Percentiles rank a stretch among this genome's conserved stretches.
Evolutionary conservation across 1,140 invertebrate species (phyloP).

Genomic region (Ladona fulva): DNA sequence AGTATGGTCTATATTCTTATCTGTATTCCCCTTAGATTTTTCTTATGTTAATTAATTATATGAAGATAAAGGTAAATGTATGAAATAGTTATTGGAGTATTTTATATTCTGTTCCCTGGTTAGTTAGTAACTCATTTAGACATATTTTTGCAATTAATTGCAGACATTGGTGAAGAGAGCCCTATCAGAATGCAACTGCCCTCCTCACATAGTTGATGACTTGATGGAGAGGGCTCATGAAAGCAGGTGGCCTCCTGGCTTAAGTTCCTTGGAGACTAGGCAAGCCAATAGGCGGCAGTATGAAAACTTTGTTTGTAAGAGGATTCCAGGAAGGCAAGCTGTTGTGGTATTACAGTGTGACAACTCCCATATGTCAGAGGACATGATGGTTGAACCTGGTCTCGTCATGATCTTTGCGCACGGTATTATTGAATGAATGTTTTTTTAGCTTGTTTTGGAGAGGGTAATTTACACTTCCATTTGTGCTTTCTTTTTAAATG

Average conservation of each 20-base stretch:
- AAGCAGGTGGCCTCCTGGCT: constrained; percentile 82
- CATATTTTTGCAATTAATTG: constrained; percentile 30
- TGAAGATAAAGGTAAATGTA: too few species aligned
- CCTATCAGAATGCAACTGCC: constrained; percentile 84
- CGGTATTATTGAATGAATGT: constrained; percentile 50
- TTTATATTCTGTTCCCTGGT: too few species aligned
- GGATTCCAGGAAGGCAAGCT: constrained; percentile 90
- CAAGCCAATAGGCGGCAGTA: constrained; percentile 86
- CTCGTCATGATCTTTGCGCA: constrained; percentile 98
- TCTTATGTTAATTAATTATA: too few species aligned
- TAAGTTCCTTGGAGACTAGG: constrained; percentile 86
- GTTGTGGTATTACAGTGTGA: constrained; percentile 90
- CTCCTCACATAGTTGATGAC: constrained; percentile 83
- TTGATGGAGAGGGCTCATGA: constrained; percentile 97
- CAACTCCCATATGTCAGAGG: constrained; percentile 87
- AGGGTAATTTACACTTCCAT: background rate
- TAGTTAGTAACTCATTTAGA: background rate
- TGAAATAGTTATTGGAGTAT: too few species aligned
- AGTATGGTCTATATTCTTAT: too few species aligned
- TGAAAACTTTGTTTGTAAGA: constrained; percentile 87
- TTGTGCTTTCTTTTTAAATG: background rate
- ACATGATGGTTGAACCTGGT: constrained; percentile 94
- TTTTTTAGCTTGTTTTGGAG: background rate
- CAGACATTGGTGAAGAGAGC: constrained; percentile 87
- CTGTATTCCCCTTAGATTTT: too few species aligned